Evolutionary conservation across 2,888 invertebrate species (phyloP).

Genomic region (Nineta flava): DNA sequence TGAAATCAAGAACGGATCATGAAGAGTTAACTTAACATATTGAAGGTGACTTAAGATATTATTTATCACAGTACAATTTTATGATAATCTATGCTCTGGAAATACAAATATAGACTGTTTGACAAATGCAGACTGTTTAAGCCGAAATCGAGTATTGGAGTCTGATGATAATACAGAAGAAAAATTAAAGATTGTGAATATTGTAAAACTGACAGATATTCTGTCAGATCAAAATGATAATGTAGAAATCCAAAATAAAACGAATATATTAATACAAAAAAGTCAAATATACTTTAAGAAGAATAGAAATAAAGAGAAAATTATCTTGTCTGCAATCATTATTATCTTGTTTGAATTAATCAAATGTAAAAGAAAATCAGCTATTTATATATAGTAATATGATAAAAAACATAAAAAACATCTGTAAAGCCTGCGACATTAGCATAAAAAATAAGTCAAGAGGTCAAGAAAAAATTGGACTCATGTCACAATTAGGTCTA

Average conservation of each 20-base stretch:
- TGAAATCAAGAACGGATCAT: too few relatives aligned
- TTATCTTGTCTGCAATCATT: background rate
- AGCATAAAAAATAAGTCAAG: too few relatives aligned
- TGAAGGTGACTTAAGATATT: background rate
- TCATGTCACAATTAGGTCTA: background rate
- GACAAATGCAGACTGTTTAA: background rate
- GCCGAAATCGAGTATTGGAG: background rate
- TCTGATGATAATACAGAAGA: background rate
- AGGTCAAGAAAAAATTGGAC: background rate
- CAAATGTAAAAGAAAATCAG: background rate
- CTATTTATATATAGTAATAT: background rate
- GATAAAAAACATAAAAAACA: background rate
- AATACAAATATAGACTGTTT: background rate
- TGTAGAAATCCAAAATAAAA: background rate
- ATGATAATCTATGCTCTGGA: background rate
- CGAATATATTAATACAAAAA: background rate
- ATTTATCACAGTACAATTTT: background rate
- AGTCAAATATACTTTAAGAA: background rate
- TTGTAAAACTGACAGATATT: background rate
- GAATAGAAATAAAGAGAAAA: background rate
- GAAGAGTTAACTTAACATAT: too few relatives aligned
- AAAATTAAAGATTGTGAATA: background rate
- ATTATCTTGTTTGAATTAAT: background rate
- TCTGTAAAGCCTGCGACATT: background rate
- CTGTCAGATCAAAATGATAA: background rate